A percentile compares a stretch with the other conserved stretches of the same genome.
Evolutionary conservation across 2,888 invertebrate genomes (phyloP).

Genomic region (Macaria notata): DNA sequence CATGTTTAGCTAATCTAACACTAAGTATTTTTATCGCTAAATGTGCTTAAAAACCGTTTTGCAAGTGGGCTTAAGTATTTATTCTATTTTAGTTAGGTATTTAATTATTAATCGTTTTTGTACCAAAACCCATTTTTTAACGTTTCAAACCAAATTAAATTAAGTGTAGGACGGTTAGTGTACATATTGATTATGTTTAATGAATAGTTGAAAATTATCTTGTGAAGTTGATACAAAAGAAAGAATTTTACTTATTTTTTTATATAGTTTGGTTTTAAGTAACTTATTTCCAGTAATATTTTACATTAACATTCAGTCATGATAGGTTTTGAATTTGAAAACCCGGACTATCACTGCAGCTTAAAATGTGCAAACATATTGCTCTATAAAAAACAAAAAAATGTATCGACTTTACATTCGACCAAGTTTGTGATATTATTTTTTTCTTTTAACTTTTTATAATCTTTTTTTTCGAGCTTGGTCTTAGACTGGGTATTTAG

Average conservation of each 20-base stretch:
- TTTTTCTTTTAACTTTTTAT: conserved; percentile 36
- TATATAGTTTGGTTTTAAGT: too few species aligned
- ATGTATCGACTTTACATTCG: conserved; percentile 16
- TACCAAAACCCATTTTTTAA: conserved; percentile 62
- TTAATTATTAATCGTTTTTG: conserved; percentile 37
- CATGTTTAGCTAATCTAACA: too few species aligned
- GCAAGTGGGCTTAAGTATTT: too few species aligned
- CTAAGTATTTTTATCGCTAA: too few species aligned
- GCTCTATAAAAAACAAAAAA: too few species aligned
- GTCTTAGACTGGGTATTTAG: conserved; percentile 28
- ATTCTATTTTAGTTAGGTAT: too few species aligned
- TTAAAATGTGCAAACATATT: too few species aligned
- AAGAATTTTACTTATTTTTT: background rate
- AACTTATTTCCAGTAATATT: too few species aligned
- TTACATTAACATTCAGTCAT: too few species aligned
- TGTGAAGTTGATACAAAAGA: conserved; percentile 16
- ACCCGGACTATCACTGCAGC: too few species aligned
- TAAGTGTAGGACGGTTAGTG: background rate
- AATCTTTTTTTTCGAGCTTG: conserved; percentile 44
- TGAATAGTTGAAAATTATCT: conserved; percentile 26
- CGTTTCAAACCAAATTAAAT: background rate
- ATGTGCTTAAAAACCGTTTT: too few species aligned
- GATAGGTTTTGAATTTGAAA: too few species aligned
- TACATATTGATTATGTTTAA: background rate
- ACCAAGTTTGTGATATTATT: conserved; percentile 49